These are phyloP conservation scores for Sebastes cheni DNA, from an alignment of 2,797 vertebrate species.

Conservation along the genomic window DNA sequence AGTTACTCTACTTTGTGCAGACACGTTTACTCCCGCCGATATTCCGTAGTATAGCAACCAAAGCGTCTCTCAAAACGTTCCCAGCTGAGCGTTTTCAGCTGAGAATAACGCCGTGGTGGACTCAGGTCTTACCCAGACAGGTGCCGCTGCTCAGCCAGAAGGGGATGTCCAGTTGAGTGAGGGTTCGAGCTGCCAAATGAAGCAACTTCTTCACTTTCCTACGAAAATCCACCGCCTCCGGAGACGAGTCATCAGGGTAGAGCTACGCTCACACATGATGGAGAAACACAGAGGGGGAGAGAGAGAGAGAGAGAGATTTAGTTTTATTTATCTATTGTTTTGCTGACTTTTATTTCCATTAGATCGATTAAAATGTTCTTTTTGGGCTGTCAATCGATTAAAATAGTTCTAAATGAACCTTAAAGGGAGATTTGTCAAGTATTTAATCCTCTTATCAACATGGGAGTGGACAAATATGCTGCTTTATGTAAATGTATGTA, in stretches of 20 bases:
- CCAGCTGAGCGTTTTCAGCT: no score
- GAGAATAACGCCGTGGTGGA: no score
- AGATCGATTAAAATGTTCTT: neutral
- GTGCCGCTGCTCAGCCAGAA: constrained; percentile 99
- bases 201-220: constrained; percentile 90
- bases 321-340: neutral
- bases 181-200: constrained; percentile 82
- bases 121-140: constrained; percentile 86
- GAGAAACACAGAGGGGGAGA: neutral
- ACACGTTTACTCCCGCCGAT: no score
- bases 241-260: constrained; percentile 89
- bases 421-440: no score
- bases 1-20: no score
- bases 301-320: no score
- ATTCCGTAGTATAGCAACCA: no score
- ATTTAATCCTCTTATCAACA: no score
- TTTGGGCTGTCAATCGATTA: no score
- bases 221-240: constrained; percentile 87
- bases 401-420: rapidly evolving
- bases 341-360: neutral
- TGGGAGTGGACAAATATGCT: no score
- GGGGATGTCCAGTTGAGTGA: constrained; percentile 82
- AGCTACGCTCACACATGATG: constrained; percentile 50
- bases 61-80: no score
- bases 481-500: no score